A percentile compares a stretch with the other conserved stretches of the same genome.
phyloP scores from a whole-genome alignment of 2,113 vertebrate species.

The Myotis yumanensis region DNA sequence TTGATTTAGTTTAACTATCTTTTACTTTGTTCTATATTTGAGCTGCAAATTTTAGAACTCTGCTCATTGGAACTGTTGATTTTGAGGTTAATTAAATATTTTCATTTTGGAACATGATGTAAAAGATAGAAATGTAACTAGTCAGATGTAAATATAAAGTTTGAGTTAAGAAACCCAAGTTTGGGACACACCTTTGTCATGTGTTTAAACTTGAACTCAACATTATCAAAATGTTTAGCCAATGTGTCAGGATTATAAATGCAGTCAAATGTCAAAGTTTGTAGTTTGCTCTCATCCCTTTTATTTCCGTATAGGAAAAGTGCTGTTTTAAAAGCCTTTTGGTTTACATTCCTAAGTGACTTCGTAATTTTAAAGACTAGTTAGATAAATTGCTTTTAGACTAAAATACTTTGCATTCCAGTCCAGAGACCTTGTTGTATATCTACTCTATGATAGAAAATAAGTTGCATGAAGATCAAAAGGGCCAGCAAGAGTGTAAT shows the following conservation, averaged over 20 bases:
- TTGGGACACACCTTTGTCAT: slow-evolving; percentile 44
- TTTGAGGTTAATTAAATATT: neutral
- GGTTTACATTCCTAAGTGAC: slow-evolving; percentile 65
- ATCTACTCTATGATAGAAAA: slow-evolving; percentile 11
- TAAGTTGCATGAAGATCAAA: neutral
- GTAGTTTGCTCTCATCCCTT: slow-evolving; percentile 37
- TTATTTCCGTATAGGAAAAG: slow-evolving; percentile 41
- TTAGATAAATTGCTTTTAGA: slow-evolving; percentile 40
- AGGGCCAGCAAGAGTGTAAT: neutral
- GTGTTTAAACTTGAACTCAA: slow-evolving; percentile 59
- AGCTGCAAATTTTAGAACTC: neutral
- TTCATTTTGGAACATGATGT: slow-evolving; percentile 9
- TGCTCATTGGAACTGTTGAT: neutral
- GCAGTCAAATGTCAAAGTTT: slow-evolving; percentile 61
- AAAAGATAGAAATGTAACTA: slow-evolving; percentile 41
- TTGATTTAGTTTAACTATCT: neutral
- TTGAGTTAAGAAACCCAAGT: slow-evolving; percentile 45
- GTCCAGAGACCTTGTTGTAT: neutral
- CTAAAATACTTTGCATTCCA: slow-evolving; percentile 29
- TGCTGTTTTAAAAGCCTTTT: slow-evolving; percentile 57
- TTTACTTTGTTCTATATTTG: neutral
- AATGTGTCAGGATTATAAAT: slow-evolving; percentile 64
- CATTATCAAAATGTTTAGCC: slow-evolving; percentile 67
- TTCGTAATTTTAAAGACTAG: slow-evolving; percentile 52
- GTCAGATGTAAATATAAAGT: slow-evolving; percentile 37